phyloP scores from a whole-genome alignment of 2,797 vertebrate genomes.

The Rhinella marina region DNA sequence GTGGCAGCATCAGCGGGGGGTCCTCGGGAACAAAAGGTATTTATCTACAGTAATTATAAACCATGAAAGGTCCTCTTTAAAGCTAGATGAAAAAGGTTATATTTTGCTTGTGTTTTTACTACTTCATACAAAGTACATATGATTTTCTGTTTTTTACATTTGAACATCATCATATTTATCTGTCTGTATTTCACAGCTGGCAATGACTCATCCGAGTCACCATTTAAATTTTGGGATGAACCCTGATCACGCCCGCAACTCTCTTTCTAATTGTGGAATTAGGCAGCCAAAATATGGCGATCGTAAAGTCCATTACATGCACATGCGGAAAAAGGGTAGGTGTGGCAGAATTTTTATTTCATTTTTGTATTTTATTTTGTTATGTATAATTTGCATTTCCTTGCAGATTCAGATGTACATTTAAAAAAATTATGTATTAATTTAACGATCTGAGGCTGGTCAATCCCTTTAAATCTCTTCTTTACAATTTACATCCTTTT shows the following conservation, averaged over 20 bases:
- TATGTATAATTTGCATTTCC: background rate
- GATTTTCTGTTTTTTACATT: background rate
- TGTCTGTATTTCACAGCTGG: slow-evolving; percentile 78
- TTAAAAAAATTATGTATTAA: background rate
- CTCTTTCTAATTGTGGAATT: slow-evolving; percentile 96
- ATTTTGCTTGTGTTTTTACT: background rate
- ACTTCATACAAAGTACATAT: background rate
- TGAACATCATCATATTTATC: background rate
- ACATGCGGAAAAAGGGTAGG: slow-evolving; percentile 97
- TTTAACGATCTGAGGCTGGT: too few species aligned
- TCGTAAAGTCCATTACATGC: slow-evolving; percentile 97
- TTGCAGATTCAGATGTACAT: background rate
- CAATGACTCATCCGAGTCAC: slow-evolving; percentile 98
- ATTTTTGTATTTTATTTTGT: background rate
- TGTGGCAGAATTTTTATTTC: background rate
- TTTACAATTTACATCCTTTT: too few species aligned
- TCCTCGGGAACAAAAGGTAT: too few species aligned
- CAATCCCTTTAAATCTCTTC: too few species aligned
- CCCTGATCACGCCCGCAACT: slow-evolving; percentile 96
- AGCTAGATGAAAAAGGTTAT: too few species aligned
- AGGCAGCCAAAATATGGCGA: slow-evolving; percentile 97
- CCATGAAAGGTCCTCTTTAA: too few species aligned
- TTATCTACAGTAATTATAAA: too few species aligned
- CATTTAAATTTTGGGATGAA: slow-evolving; percentile 99
- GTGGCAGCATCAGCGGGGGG: too few species aligned